Conservation (phyloP, 2,888 invertebrate genomes). For the Oscheius sp. region DNA sequence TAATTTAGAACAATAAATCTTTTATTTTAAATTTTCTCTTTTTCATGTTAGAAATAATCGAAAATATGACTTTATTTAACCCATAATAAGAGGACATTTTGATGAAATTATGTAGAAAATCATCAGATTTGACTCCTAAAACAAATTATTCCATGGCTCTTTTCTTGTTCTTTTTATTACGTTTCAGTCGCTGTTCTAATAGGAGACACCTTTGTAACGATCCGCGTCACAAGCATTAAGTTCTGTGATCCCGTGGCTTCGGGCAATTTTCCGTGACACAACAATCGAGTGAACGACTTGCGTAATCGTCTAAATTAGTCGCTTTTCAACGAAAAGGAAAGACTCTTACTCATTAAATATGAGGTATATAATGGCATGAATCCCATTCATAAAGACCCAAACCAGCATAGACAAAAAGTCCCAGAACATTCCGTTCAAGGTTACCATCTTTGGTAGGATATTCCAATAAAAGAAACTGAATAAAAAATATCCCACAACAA, state of each 20-base stretch:
- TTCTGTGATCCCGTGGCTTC: not conserved
- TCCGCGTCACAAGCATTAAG: not conserved
- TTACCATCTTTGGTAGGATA: not conserved
- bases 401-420: constrained; percentile 18
- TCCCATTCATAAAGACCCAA: constrained; percentile 29
- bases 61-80: not conserved
- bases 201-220: not conserved
- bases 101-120: too few species aligned
- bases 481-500: constrained; percentile 11
- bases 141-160: too few species aligned
- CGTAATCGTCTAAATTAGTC: not conserved
- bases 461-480: constrained; percentile 27
- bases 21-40: not conserved
- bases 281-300: not conserved
- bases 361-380: constrained; percentile 27
- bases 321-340: not conserved
- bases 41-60: not conserved
- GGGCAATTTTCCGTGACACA: not conserved
- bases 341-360: constrained; percentile 25
- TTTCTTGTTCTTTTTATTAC: too few species aligned
- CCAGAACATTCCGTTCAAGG: not conserved
- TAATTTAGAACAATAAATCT: constrained; percentile 2
- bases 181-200: not conserved
- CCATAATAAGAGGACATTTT: too few species aligned
- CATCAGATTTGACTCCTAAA: too few species aligned